Base-by-base conservation (phyloP, 92 coral and sea anemone species). In the Meandrina meandrites region DNA sequence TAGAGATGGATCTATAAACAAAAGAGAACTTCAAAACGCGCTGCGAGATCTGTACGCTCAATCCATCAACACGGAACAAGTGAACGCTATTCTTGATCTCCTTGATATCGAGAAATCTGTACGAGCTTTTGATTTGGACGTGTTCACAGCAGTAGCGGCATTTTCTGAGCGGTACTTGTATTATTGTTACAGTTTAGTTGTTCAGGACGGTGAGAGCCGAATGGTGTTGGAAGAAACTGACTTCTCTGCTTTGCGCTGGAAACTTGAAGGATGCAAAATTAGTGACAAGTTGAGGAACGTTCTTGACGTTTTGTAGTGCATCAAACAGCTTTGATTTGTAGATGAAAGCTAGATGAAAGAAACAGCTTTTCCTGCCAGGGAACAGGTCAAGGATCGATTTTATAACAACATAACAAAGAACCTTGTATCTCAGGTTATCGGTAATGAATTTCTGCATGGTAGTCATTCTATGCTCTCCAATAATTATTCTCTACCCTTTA, bases 81-180 rank as follows among this genome's bases (percentile, higher is more conserved):
- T 96, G 48, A 89, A 90, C 17, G 91, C 87, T 50, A 91, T 96
- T 68, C 88, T 94, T 4, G 91, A 92, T 62, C 90, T 94, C 1
- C 93, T 96, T 18, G 96, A 92, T 32, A 86, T 92, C 54, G 96
- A 91, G 27, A 89, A 90, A 60, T 87, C 87, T 77, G 81, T 76
- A 37, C 88, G 91, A 50, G 86, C 90, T 11, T 93, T 96, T 37
- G 92, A 90, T 27, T 76, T 96, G 91, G 86, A 84, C 58, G 84
- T 87, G 69, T 96, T 96, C 58, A 87, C 84, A 28, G 90, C 96
- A 18, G 89, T 95, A 51, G 98, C 98, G 2, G 99, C 99, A 1
- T 97, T 97, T 86, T 97, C 99, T 27, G 99, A 97, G 86, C 85
- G 99, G 32, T 97, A 93, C 86, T 81, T 97, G 76, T 92, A 86